Base-by-base conservation (phyloP, 2,113 vertebrate species). In the Columba livia region DNA sequence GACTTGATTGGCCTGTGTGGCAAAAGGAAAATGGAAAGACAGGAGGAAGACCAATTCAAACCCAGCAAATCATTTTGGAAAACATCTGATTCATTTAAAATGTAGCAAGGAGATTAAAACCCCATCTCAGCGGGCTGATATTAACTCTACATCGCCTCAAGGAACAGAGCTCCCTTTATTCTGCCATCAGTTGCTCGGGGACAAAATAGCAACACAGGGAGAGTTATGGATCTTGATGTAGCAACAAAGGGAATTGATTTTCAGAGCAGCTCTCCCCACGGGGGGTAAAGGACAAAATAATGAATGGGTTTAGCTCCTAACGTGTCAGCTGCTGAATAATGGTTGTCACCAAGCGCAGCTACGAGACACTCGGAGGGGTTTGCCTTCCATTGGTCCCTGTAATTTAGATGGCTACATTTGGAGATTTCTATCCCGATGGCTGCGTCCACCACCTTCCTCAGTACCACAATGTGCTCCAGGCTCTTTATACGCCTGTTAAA, bases 191-290 rank as follows among this genome's bases (percentile, higher is more conserved):
- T 29, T 26, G 40, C 72, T 21, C 25, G 18, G 77, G 71, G 57
- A 94, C 84, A 78, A 79, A 90, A 80, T 50, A 88, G 28, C 60
- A 48, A 17, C 61, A 48, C 0, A 2, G 44, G 36, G 42, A 89
- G 74, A 58, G 84, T 58, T 81, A 72, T 15, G 56, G 84, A 95
- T 94, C 74, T 69, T 17, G 44, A 92, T 47, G 48, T 21, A 77
- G 67, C 60, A 58, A 88, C 79, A 93, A 88, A 95, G 56, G 86
- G 75, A 96, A 93, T 3, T 88, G 92, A 90, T 91, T 93, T 85
- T 79, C 4, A 51, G 77, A 90, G 79, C 24, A 78, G 88, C 29
- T 80, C 62, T 84, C 56, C 82, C 87, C 88, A 15, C 6, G 1
- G 71, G 18, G 65, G 11, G 18, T 12, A 79, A 85, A 89, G 80